Evolutionary conservation across 2,888 invertebrate genomes (phyloP), one percentile per base, ranked within the genome.

Genomic region (Apotomis capreana): DNA sequence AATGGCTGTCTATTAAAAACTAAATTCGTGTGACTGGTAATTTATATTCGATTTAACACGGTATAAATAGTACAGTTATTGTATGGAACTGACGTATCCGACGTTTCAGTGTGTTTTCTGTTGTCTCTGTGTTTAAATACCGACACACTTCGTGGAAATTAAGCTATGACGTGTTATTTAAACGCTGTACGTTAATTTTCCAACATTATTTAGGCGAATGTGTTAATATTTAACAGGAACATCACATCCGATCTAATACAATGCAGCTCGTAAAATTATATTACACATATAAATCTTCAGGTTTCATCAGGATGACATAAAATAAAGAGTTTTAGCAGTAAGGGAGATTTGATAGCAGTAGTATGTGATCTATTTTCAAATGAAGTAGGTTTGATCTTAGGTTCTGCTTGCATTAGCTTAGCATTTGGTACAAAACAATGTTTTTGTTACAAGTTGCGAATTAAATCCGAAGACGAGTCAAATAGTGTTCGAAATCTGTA

Each of bases 21-120:
- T 15, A 15, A 12, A 63, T 63, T 54, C 10, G 13, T 9, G 52
- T 52, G 37, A 5, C 52, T 10, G 6, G 6, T 5, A 40, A 40
- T 40, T 40, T 9, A 49, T 49, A 4, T 9, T 49, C 6, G 49
- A 9, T 52, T 52, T 52, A 37, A n/a, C 36, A 5, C 6, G n/a
- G 26, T 26, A 51, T 49, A 46, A 61, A 61, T 12, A n/a, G 3
- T 54, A 54, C 15, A 55, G 40, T 64, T n/a, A 55, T 64, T 62
- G 37, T 55, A 51, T 63, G 26, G 15, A 63, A 51, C 51, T 51
- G 63, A 58, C 62, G 51, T 57, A 40, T 62, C 49, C 49, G 55
- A 55, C 55, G 26, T 69, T 8, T 62, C n/a, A 36, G 3, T 10
- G 36, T 46, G 54, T 54, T 26, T 36, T 26, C 26, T 26, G 26